These are phyloP conservation scores for Girardinichthys multiradiatus DNA, from an alignment of 2,113 vertebrate genomes.

Conservation along the genomic window DNA sequence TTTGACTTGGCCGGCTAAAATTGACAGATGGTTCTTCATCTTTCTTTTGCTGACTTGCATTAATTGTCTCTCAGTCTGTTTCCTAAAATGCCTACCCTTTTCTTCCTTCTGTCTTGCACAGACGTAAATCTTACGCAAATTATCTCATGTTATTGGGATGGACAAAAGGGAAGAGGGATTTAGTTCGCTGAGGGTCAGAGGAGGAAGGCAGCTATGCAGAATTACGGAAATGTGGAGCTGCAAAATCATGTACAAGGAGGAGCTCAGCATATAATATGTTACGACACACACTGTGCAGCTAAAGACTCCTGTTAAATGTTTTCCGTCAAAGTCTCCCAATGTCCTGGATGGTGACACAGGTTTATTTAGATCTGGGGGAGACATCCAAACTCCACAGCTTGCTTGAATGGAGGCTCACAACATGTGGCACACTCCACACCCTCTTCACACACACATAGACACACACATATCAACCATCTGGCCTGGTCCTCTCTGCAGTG, in stretches of 20 bases:
- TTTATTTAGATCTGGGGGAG: conserved; percentile 67
- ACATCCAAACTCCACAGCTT: conserved; percentile 65
- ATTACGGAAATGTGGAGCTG: conserved; percentile 8
- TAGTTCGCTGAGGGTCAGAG: conserved; percentile 18
- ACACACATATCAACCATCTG: conserved; percentile 69
- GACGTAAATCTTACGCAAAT: conserved; percentile 25
- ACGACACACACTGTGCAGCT: conserved; percentile 7
- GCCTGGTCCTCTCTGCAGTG: conserved; percentile 47
- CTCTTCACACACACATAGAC: neutral
- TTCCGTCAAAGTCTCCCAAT: conserved; percentile 15
- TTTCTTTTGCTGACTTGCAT: conserved; percentile 24
- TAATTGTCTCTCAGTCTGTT: conserved; percentile 38
- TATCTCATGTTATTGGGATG: conserved; percentile 11
- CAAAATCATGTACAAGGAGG: neutral
- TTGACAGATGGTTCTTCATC: conserved; percentile 64
- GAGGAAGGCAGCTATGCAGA: conserved; percentile 10
- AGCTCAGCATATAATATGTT: conserved; percentile 42
- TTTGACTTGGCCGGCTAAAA: conserved; percentile 32
- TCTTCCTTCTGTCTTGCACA: neutral
- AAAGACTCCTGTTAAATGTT: conserved; percentile 22
- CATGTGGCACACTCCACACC: conserved; percentile 57
- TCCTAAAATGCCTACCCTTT: conserved; percentile 8
- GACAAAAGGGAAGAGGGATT: conserved; percentile 10
- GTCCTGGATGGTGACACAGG: conserved; percentile 63
- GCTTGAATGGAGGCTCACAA: conserved; percentile 72